Base-by-base conservation (phyloP, 1,140 invertebrate species). In the Lepidurus arcticus region DNA sequence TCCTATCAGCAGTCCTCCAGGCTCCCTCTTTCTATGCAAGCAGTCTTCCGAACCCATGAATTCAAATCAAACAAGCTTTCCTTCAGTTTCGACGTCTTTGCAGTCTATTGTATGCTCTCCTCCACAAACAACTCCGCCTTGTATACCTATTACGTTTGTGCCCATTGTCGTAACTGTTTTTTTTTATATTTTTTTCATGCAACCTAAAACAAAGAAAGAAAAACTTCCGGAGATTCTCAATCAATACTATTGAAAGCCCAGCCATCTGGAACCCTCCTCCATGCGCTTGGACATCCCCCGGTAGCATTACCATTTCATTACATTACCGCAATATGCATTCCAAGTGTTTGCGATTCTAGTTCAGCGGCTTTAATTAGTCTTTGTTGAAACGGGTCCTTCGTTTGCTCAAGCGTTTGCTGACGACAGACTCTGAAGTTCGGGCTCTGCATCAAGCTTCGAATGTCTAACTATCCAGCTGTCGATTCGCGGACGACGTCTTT, bases 161-260 rank as follows among this genome's bases (percentile, higher is more conserved):
- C 5, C 53, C 53, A 11, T 21, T 65, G 53, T 16, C 53, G 13
- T 21, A 13, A 65, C 21, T 21, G 7, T 65, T 65, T 65, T 47
- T 65, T 65, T 21, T 13, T 21, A 65, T n/a, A n/a, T 5, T 6
- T 47, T 21, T 21, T 21, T 5, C 53, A 9, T 34, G 34, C 34
- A 34, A 34, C 34, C 34, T 34, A 4, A 34, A 34, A 34, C 34
- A 34, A 34, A 34, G 2, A 34, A 34, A 34, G 2, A 34, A 34
- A 10, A 65, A 13, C 53, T 65, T 65, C 21, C 53, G 5, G 1
- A 13, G 16, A 65, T 65, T 65, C 53, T 65, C 53, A 65, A 65
- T 65, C 53, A 65, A 65, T 65, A 65, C 53, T 65, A n/a, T 21
- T 21, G 6, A 65, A 65, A 65, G 53, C 53, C 53, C 53, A 65